Conservation (phyloP, 2,113 vertebrate genomes). For the Microcebus murinus region DNA sequence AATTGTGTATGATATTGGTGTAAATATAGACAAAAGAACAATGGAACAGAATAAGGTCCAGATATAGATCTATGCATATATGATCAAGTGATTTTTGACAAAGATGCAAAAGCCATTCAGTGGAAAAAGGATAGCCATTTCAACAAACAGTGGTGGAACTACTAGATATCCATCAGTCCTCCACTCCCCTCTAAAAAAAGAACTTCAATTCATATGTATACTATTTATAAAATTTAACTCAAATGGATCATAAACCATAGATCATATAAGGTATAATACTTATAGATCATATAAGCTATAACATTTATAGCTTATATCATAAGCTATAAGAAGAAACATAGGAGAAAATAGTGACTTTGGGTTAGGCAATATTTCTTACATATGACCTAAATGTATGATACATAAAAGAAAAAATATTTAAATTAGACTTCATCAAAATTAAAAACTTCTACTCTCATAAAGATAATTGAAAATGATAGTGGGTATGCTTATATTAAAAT, state of each 20-base stretch:
- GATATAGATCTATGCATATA: background rate
- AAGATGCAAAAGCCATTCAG: background rate
- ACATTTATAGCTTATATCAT: too few relatives aligned
- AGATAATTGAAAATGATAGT: background rate
- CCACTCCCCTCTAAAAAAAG: background rate
- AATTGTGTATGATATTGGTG: background rate
- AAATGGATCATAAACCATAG: background rate
- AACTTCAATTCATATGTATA: background rate
- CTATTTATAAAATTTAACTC: background rate
- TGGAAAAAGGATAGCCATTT: background rate
- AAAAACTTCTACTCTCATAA: background rate
- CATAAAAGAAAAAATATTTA: background rate
- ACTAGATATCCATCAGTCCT: background rate
- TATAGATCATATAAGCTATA: too few relatives aligned
- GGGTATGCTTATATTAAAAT: background rate
- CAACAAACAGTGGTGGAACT: background rate
- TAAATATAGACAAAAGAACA: background rate
- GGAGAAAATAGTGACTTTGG: background rate
- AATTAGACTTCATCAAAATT: background rate
- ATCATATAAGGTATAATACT: too few relatives aligned
- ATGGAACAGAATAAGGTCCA: background rate
- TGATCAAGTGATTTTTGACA: background rate
- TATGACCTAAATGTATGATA: background rate
- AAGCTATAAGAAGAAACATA: background rate
- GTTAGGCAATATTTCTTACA: background rate